Evolutionary conservation across 2,888 invertebrate genomes (phyloP).

Genomic region (Limnephilus lunatus): DNA sequence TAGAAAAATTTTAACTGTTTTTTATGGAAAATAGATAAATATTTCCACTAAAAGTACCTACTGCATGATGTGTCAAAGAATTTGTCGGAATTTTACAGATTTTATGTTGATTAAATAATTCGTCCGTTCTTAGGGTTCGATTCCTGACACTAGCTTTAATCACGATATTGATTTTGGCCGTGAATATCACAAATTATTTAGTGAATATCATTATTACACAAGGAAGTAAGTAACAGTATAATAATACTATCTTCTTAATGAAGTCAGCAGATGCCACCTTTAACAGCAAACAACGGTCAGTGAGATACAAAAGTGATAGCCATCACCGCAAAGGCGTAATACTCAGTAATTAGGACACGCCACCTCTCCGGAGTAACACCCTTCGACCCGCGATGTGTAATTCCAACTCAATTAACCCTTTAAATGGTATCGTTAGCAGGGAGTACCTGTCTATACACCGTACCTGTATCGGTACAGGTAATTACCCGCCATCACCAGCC

Average conservation of each 20-base stretch:
- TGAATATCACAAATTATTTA: neutral
- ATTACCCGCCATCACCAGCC: neutral
- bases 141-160: too few relatives aligned
- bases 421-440: constrained; percentile 21
- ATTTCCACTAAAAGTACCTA: too few relatives aligned
- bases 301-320: neutral
- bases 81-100: too few relatives aligned
- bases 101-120: too few relatives aligned
- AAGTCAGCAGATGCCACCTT: neutral
- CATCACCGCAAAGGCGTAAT: neutral
- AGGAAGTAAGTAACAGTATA: neutral
- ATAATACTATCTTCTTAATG: neutral
- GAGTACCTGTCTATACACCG: neutral
- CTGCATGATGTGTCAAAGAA: too few relatives aligned
- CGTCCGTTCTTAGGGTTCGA: too few relatives aligned
- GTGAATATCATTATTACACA: neutral
- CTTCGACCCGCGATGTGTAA: constrained; percentile 8
- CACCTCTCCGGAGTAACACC: neutral
- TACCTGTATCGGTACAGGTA: neutral
- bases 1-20: too few relatives aligned
- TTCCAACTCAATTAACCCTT: constrained; percentile 17
- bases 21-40: too few relatives aligned
- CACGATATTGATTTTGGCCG: too few relatives aligned
- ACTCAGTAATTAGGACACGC: neutral
- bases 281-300: neutral